Evolutionary conservation across 2,797 vertebrate species (phyloP).

Genomic region (Pseudochaenichthys georgianus): DNA sequence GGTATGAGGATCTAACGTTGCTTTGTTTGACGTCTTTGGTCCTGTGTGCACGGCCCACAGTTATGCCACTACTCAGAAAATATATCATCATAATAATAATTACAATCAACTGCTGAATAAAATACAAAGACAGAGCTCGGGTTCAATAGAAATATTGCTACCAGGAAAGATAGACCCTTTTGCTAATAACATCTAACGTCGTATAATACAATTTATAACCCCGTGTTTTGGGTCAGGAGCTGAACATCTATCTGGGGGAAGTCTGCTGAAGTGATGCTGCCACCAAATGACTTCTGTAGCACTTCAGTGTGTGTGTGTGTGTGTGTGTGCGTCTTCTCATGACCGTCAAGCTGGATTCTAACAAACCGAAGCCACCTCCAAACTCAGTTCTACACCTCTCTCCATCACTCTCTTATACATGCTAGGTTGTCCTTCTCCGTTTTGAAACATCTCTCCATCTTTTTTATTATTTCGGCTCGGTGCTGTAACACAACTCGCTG

Average conservation of each 20-base stretch:
- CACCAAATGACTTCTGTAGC: constrained; percentile 29
- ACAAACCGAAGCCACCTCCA: constrained; percentile 45
- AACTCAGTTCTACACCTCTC: constrained; percentile 12
- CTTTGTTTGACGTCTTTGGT: constrained; percentile 76
- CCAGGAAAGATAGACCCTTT: constrained; percentile 38
- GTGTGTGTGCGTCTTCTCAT: constrained; percentile 16
- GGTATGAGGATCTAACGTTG: constrained; percentile 57
- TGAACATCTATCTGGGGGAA: constrained; percentile 14
- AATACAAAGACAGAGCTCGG: constrained; percentile 51
- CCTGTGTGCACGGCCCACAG: constrained; percentile 65
- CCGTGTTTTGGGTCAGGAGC: constrained; percentile 22
- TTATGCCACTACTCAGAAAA: constrained; percentile 54
- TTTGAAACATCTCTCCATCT: constrained; percentile 15
- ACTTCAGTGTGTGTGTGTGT: constrained; percentile 16
- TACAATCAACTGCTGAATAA: constrained; percentile 69
- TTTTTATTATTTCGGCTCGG: constrained; percentile 23
- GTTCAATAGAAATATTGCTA: constrained; percentile 57
- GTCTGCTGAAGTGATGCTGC: constrained; percentile 26
- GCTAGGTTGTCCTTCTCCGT: constrained; percentile 23
- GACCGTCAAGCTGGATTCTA: constrained; percentile 19
- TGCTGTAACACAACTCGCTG: constrained; percentile 50
- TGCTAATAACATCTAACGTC: constrained; percentile 47
- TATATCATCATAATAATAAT: constrained; percentile 48
- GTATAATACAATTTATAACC: constrained; percentile 45
- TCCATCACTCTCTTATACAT: constrained; percentile 32